phyloP scores from a whole-genome alignment of 1,140 invertebrate genomes.

The Danaus plexippus region DNA sequence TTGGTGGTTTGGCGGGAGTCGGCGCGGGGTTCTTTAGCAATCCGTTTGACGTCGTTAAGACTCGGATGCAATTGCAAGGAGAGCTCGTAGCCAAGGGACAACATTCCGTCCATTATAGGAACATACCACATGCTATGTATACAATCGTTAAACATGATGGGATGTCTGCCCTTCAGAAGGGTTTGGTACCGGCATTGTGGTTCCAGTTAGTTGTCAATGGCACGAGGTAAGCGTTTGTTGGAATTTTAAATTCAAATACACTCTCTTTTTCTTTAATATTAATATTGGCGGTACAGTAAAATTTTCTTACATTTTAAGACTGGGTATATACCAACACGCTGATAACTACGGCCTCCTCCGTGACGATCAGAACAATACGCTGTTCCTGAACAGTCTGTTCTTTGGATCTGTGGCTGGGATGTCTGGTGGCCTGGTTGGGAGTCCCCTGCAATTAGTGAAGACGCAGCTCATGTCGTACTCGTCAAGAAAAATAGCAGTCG shows the following conservation, averaged over 20 bases:
- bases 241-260: background rate
- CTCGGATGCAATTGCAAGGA: slow-evolving; percentile 90
- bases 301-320: slow-evolving; percentile 41
- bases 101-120: slow-evolving; percentile 76
- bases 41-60: slow-evolving; percentile 85
- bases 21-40: slow-evolving; percentile 81
- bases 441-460: slow-evolving; percentile 91
- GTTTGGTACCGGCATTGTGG: slow-evolving; percentile 79
- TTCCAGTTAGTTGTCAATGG: slow-evolving; percentile 73
- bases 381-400: slow-evolving; percentile 57
- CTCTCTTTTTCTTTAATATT: too few species aligned
- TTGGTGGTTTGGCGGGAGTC: slow-evolving; percentile 78
- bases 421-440: slow-evolving; percentile 58
- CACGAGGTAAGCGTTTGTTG: slow-evolving; percentile 54
- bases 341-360: slow-evolving; percentile 62
- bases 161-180: slow-evolving; percentile 78
- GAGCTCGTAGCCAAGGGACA: slow-evolving; percentile 82
- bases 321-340: slow-evolving; percentile 69
- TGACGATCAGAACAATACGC: slow-evolving; percentile 57
- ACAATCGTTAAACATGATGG: slow-evolving; percentile 80
- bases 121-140: slow-evolving; percentile 80
- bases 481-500: slow-evolving; percentile 86
- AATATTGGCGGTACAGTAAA: slow-evolving; percentile 3
- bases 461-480: slow-evolving; percentile 91
- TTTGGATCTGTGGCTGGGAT: slow-evolving; percentile 62